A percentile compares a stretch with the other conserved stretches of the same genome.
Conservation (phyloP, 1,140 invertebrate genomes). For the Neodiprion pinetum region DNA sequence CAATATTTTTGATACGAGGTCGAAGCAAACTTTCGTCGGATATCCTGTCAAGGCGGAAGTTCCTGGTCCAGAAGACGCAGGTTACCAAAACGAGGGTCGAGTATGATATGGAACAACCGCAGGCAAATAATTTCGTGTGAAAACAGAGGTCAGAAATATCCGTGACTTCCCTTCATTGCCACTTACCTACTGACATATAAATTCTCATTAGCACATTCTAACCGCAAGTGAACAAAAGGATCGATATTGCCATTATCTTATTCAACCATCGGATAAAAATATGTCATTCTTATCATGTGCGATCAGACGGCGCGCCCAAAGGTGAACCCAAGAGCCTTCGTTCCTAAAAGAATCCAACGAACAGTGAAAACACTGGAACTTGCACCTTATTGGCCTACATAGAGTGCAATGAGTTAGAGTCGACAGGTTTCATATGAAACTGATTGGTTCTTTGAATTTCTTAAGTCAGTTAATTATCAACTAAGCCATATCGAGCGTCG, state of each 20-base stretch:
- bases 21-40: background rate
- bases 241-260: background rate
- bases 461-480: background rate
- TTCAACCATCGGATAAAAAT: background rate
- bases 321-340: background rate
- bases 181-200: too few species aligned
- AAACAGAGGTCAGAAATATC: too few species aligned
- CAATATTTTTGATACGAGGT: background rate
- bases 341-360: background rate
- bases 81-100: background rate
- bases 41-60: background rate
- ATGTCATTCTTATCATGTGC: too few species aligned
- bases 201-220: too few species aligned
- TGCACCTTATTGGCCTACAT: background rate
- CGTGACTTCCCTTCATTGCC: too few species aligned
- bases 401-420: too few species aligned
- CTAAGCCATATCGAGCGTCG: background rate
- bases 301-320: too few species aligned
- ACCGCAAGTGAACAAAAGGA: too few species aligned
- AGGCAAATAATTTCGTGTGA: too few species aligned
- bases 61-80: background rate
- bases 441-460: too few species aligned
- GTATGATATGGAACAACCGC: too few species aligned
- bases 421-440: too few species aligned
- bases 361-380: background rate